Evolutionary conservation across 1,140 invertebrate species (phyloP), one percentile per base, ranked within the genome.

Genomic region (Hyles vespertilio): DNA sequence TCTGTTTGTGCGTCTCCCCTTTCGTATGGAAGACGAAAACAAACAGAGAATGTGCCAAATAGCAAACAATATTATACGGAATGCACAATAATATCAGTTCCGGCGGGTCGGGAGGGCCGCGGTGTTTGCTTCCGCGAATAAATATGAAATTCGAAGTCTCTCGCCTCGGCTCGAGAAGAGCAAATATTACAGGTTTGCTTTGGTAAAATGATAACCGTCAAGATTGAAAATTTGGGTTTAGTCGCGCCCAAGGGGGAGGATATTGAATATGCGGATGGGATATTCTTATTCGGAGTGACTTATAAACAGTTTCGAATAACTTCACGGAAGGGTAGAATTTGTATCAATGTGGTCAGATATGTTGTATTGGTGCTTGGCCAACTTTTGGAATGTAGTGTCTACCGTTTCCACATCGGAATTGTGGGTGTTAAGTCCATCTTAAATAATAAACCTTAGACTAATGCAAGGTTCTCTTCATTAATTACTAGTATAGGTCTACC

Each of bases 21-120:
- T 86, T 89, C 83, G 84, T 86, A 89, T 86, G 78, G 84, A 79
- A 89, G 79, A 72, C 86, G 83, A 89, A 81, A 85, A 89, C 84
- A 89, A 89, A 89, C 82, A 89, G 72, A 61, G 82, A 86, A 89
- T 87, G 86, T 89, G 86, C 74, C 84, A 89, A 89, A 86, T 79
- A 87, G 84, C 81, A 89, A 89, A 89, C 86, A 89, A 89, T 89
- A 89, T 89, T 89, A 89, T 89, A 87, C 86, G 84, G 84, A 87
- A 87, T 89, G 86, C 86, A 89, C 86, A 89, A 89, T 87, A 89
- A 89, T 89, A 89, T 89, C 83, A 86, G 81, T 89, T 87, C 86
- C 84, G 83, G 70, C 70, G 77, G 34, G 52, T 44, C 71, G 71
- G 61, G 65, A 22, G 22, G 22, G 22, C 22, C 67, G 70, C 63